These are phyloP conservation scores for Gymnothorax javanicus DNA, from an alignment of 2,797 vertebrate genomes.

Conservation along the genomic window DNA sequence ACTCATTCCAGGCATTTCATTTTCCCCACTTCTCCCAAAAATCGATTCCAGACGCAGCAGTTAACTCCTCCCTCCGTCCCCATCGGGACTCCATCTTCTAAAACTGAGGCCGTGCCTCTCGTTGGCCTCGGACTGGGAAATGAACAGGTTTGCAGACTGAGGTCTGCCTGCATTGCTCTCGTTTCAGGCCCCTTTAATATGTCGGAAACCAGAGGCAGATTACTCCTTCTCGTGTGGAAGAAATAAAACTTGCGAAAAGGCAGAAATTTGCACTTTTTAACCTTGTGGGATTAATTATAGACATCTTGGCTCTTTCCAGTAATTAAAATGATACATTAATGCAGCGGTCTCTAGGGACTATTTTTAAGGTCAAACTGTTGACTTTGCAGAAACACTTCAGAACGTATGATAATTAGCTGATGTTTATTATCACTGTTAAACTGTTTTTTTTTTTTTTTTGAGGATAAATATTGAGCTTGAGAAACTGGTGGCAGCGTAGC, in stretches of 20 bases:
- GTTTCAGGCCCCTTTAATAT: slow-evolving; percentile 35
- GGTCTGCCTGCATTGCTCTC: slow-evolving; percentile 8
- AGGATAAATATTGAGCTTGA: not conserved
- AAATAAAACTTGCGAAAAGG: slow-evolving; percentile 42
- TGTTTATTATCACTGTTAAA: not conserved
- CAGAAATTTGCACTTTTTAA: not conserved
- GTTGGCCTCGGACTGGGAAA: slow-evolving; percentile 49
- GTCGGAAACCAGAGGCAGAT: slow-evolving; percentile 36
- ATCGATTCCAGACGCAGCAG: slow-evolving; percentile 75
- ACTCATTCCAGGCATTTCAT: slow-evolving; percentile 75
- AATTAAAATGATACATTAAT: not conserved
- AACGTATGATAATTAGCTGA: slow-evolving; percentile 4
- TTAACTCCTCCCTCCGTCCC: slow-evolving; percentile 67
- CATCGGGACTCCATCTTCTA: slow-evolving; percentile 46
- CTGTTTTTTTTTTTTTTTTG: not conserved
- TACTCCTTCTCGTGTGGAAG: slow-evolving; percentile 44
- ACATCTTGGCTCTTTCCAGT: not conserved
- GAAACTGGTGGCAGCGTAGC: not conserved
- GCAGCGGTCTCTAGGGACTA: not conserved
- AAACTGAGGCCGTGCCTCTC: slow-evolving; percentile 44
- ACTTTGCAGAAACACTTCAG: not conserved
- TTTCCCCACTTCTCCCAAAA: slow-evolving; percentile 71
- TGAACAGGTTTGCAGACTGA: slow-evolving; percentile 45
- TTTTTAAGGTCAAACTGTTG: not conserved
- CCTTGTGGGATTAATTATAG: not conserved